Evolutionary conservation across 2,797 vertebrate genomes (phyloP), one percentile per base, ranked within the genome.

Genomic region (Enteromius radiatus): DNA sequence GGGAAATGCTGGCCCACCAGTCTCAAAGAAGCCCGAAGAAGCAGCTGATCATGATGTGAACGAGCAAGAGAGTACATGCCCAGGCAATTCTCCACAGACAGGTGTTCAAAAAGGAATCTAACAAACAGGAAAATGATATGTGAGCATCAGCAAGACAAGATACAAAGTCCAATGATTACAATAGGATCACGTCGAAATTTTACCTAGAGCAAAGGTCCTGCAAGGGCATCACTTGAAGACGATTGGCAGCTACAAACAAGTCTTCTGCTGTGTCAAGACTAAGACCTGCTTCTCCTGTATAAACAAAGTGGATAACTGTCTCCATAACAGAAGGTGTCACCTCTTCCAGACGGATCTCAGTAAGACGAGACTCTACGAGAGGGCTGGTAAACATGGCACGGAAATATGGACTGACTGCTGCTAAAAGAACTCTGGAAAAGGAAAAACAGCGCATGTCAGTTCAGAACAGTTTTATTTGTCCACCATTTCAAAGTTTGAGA

Each of bases 361-460:
- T 93, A 28, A 95, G 93, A 47, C 94, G 93, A 12, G 95, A 95
- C 91, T 96, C 95, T 3, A 95, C 95, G 87, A 96, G 90, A 0
- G 94, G 93, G 85, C 94, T 95, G 82, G 95, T 96, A 87, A 96
- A 96, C 95, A 96, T 95, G 75, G 95, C 95, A 21, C 94, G 92
- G 78, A 96, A 96, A 84, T 96, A 96, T 0, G 95, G 95, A 61
- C 96, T 96, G 81, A 96, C 93, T 0, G 96, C 95, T 0, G 95
- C 95, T 28, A 96, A 71, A 12, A 96, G 94, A 83, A 96, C 94
- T 89, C 96, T 96, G 88, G 21, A 43, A 75, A 65, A 19, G 17
- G 5, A 47, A 3, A 65, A 63, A 8, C 0, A 23, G 45, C 11
- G 67, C 28, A 67, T 8, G 2, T 64, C 41, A 78, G 43, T 65